A percentile compares a stretch with the other conserved stretches of the same genome.
phyloP scores from a whole-genome alignment of 2,888 invertebrate species.

The Zaprionus lineosus region DNA sequence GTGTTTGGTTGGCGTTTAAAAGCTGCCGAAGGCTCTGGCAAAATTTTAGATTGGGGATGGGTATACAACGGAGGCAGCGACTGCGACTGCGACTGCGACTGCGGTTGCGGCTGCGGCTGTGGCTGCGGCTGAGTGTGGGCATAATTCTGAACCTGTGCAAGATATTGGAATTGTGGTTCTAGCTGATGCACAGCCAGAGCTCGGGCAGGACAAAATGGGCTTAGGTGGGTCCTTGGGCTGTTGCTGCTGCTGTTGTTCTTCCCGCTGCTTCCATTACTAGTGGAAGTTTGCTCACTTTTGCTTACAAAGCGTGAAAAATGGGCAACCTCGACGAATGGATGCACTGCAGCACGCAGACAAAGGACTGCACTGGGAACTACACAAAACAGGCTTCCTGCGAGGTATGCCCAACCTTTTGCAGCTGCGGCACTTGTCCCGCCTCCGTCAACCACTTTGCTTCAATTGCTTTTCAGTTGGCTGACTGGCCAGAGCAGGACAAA shows the following conservation, averaged over 20 bases:
- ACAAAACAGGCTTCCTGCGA: constrained; percentile 13
- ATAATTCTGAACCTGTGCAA: no score
- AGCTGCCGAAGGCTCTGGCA: constrained; percentile 7
- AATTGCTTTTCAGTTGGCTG: constrained; percentile 55
- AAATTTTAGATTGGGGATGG: background rate
- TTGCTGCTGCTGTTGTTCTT: no score
- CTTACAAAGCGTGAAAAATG: constrained; percentile 40
- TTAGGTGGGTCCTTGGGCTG: background rate
- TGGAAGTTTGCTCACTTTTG: constrained; percentile 53
- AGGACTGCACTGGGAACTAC: constrained; percentile 4
- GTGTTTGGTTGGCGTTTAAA: constrained; percentile 42
- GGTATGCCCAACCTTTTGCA: background rate
- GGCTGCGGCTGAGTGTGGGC: no score
- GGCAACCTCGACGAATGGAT: constrained; percentile 13
- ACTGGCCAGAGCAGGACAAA: constrained; percentile 5
- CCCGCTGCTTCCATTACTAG: constrained; percentile 27
- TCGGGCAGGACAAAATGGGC: constrained; percentile 1
- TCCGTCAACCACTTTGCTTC: constrained; percentile 28
- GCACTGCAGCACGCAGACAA: constrained; percentile 20
- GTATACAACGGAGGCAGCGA: background rate
- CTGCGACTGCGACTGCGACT: constrained; percentile 3
- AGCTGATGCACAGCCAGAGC: constrained; percentile 1
- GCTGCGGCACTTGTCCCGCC: background rate
- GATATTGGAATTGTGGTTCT: background rate
- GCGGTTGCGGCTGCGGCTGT: no score